Percentiles rank a stretch among this genome's conserved stretches.
Evolutionary conservation across 2,113 vertebrate genomes (phyloP).

Genomic region (Dicentrarchus labrax): DNA sequence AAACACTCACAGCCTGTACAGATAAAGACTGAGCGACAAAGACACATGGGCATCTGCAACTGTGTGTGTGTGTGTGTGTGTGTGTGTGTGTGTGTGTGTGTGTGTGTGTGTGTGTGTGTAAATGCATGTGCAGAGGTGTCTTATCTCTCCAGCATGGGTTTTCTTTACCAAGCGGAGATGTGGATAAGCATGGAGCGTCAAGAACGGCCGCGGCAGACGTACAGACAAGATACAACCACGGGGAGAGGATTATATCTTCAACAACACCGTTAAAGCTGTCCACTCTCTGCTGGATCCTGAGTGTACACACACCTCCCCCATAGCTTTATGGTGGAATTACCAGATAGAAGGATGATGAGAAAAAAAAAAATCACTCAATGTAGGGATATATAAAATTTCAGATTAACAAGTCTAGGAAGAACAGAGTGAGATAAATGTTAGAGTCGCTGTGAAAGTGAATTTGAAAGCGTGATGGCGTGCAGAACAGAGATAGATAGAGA

Average conservation of each 20-base stretch:
- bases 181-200: conserved; percentile 35
- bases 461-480: neutral
- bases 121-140: neutral
- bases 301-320: conserved; percentile 27
- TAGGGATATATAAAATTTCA: conserved; percentile 16
- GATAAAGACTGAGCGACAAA: conserved; percentile 21
- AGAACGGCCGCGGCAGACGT: neutral
- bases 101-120: neutral
- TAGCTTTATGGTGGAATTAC: conserved; percentile 27
- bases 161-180: conserved; percentile 49
- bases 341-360: neutral
- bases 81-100: too few species aligned
- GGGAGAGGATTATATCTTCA: conserved; percentile 57
- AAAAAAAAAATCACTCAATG: neutral
- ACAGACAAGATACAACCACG: conserved; percentile 25
- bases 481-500: too few species aligned
- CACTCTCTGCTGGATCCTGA: conserved; percentile 46
- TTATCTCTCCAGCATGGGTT: conserved; percentile 39
- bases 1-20: conserved; percentile 14
- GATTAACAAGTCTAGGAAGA: conserved; percentile 22
- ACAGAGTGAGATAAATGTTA: conserved; percentile 1
- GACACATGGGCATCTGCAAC: conserved; percentile 7
- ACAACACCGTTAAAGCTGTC: conserved; percentile 47
- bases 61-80: conserved; percentile 1
- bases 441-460: neutral